phyloP scores from a whole-genome alignment of 2,113 vertebrate genomes.

The Pogonocichla stellata region DNA sequence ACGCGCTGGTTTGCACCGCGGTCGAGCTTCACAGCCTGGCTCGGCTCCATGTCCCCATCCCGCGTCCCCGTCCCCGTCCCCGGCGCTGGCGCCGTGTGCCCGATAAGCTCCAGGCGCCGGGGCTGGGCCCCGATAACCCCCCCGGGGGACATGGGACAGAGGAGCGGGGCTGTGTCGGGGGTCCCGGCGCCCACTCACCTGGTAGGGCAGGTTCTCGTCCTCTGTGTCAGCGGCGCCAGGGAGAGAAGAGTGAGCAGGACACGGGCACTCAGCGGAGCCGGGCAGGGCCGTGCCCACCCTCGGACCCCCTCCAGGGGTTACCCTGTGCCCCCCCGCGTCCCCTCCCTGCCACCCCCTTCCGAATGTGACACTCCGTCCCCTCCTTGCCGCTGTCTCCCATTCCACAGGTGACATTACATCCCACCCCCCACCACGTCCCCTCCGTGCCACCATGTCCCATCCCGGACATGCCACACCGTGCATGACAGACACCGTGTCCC shows the following conservation, averaged over 20 bases:
- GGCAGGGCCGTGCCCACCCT: background rate
- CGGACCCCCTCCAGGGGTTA: background rate
- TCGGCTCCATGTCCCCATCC: background rate
- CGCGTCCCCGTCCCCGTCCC: background rate
- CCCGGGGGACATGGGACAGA: rapidly evolving
- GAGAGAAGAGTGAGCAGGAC: background rate
- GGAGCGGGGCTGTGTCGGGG: background rate
- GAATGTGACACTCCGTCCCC: background rate
- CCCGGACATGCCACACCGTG: background rate
- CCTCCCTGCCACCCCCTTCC: background rate
- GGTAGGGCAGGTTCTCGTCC: slow-evolving; percentile 75
- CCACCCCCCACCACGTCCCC: rapidly evolving
- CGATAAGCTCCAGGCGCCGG: background rate
- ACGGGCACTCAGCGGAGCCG: rapidly evolving
- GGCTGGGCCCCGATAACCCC: background rate
- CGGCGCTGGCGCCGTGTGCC: background rate
- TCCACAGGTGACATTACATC: background rate
- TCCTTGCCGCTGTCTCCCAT: rapidly evolving
- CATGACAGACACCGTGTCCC: background rate
- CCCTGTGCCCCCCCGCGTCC: background rate
- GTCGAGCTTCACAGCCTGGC: background rate
- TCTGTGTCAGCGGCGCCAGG: slow-evolving; percentile 30
- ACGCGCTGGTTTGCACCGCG: background rate
- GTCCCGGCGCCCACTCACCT: slow-evolving; percentile 59
- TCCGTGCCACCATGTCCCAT: background rate